Percentiles rank a stretch among this genome's conserved stretches.
Conservation (phyloP, 2,888 invertebrate species). For the Lymantria monacha region DNA sequence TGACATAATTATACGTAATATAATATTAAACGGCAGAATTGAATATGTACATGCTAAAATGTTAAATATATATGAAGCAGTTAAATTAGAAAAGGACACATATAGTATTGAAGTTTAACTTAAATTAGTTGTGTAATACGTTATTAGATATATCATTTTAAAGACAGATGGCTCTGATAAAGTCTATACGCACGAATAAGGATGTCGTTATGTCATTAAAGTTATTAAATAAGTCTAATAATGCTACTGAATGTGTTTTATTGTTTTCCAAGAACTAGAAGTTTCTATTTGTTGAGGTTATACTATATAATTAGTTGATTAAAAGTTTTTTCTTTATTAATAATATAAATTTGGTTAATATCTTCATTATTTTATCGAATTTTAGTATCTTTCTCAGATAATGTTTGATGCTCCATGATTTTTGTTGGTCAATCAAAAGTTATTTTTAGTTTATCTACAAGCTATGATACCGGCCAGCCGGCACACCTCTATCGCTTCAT, state of each 20-base stretch:
- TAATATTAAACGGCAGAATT: background rate
- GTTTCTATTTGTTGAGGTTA: too few species aligned
- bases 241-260: slow-evolving; percentile 2
- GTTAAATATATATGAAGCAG: background rate
- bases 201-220: slow-evolving; percentile 29
- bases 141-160: slow-evolving; percentile 34
- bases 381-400: too few species aligned
- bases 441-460: too few species aligned
- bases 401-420: too few species aligned
- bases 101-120: background rate
- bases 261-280: slow-evolving; percentile 2
- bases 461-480: too few species aligned
- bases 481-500: too few species aligned
- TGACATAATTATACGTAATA: too few species aligned
- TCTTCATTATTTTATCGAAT: too few species aligned
- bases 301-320: too few species aligned
- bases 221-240: slow-evolving; percentile 26
- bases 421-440: too few species aligned
- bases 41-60: background rate
- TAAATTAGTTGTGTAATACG: slow-evolving; percentile 8
- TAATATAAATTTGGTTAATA: too few species aligned
- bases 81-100: background rate
- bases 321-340: too few species aligned
- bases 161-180: slow-evolving; percentile 33
- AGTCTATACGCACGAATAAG: slow-evolving; percentile 24